A percentile compares a stretch with the other conserved stretches of the same genome.
Evolutionary conservation across 2,797 vertebrate genomes (phyloP).

Genomic region (Moxostoma hubbsi): DNA sequence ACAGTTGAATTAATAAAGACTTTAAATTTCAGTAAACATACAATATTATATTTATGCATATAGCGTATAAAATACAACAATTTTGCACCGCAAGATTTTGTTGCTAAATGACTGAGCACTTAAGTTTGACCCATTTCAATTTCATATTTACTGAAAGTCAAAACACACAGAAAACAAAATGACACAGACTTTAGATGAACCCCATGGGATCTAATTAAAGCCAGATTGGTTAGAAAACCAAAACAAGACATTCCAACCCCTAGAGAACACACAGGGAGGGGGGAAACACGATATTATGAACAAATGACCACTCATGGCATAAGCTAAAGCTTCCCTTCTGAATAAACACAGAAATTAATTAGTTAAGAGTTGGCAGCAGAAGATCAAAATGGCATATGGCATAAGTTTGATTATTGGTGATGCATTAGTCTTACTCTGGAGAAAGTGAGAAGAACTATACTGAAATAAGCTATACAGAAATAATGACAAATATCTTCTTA

Average conservation of each 20-base stretch:
- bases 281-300: conserved; percentile 29
- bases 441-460: conserved; percentile 33
- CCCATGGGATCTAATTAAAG: conserved; percentile 49
- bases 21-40: too few species aligned
- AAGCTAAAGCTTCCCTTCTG: conserved; percentile 49
- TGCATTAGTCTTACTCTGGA: conserved; percentile 9
- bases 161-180: conserved; percentile 44
- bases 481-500: not conserved
- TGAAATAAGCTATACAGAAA: not conserved
- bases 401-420: conserved; percentile 48
- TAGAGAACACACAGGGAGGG: conserved; percentile 28
- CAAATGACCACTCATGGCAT: conserved; percentile 58
- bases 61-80: not conserved
- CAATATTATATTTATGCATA: not conserved
- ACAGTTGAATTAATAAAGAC: too few species aligned
- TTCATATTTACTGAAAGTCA: conserved; percentile 9
- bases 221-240: conserved; percentile 50
- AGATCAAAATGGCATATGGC: conserved; percentile 61
- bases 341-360: conserved; percentile 62
- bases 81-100: not conserved
- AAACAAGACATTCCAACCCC: conserved; percentile 41
- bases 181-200: conserved; percentile 51
- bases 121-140: not conserved
- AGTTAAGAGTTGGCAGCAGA: conserved; percentile 54
- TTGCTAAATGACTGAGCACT: not conserved